Base-by-base conservation (phyloP, 2,797 vertebrate genomes). In the Typhlichthys subterraneus region DNA sequence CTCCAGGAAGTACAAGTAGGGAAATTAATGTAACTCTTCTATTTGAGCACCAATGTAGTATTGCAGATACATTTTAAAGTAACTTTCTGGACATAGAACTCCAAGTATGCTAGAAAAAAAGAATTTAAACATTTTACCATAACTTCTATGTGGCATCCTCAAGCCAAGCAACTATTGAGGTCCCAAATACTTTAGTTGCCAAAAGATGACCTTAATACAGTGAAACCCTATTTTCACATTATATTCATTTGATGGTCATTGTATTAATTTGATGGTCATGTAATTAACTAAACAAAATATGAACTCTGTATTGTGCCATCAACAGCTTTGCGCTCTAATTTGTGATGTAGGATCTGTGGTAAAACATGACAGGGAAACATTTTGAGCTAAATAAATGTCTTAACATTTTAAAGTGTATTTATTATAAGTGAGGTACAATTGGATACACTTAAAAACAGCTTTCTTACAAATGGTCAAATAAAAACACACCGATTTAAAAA, bases 351-450 rank as follows among this genome's bases (percentile, higher is more conserved):
- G 66, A 76, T 66, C 63, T 77, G 73, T 84, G 70, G 52, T 83
- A 81, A 65, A 61, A 60, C 54, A 78, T 42, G 71, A 81, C 58
- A 71, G 57, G 59, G 17, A 65, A 73, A 45, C 59, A 72, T 68
- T 85, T 76, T 59, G 19, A 75, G 87, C 77, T 83, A 82, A 89
- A 88, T 88, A 89, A 89, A 90, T 60, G 72, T 86, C 75, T 84
- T 83, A 86, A 85, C 82, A 83, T 79, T 75, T 75, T 57, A 17
- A 23, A 23, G 62, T 67, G 60, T 72, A 53, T 75, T 84, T 29
- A 61, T 73, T 80, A 45, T 67, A 42, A 12, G n/a, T 19, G 17
- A 5, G 15, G 47, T 8, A 0, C 15, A 17, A 1, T 4, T 6
- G 7, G 14, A 1, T 4, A 3, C 14, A 6, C 11, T 6, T 19